These are phyloP conservation scores for Adelphocoris suturalis DNA, from an alignment of 2,888 invertebrate genomes.

Conservation along the genomic window DNA sequence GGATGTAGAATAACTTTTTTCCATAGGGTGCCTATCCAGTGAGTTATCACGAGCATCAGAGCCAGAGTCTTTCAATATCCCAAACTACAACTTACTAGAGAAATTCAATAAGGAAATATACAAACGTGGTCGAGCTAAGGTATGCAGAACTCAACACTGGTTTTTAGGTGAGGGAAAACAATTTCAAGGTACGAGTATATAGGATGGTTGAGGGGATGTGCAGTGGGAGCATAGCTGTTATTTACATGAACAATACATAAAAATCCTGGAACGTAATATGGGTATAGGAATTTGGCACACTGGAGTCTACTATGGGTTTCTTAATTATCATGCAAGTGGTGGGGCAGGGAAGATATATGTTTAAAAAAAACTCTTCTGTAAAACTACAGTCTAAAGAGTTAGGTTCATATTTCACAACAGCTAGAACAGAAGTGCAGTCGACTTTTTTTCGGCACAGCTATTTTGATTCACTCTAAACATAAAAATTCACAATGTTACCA, in stretches of 20 bases:
- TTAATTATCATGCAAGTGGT: conserved; percentile 38
- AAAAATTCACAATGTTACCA: conserved; percentile 28
- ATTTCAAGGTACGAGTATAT: background rate
- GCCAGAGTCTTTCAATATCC: no score
- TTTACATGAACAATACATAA: conserved; percentile 27
- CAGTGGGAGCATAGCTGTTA: conserved; percentile 42
- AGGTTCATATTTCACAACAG: conserved; percentile 52
- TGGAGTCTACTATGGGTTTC: background rate
- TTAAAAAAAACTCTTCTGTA: conserved; percentile 26
- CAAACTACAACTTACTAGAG: no score
- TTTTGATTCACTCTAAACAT: conserved; percentile 47
- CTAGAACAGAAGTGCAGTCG: conserved; percentile 55
- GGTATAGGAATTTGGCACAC: background rate
- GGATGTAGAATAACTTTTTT: no score
- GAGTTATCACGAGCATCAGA: no score
- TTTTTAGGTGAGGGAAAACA: no score
- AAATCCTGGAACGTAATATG: conserved; percentile 28
- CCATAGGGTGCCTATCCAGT: no score
- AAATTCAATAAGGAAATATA: no score
- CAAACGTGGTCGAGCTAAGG: background rate
- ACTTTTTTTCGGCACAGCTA: conserved; percentile 58
- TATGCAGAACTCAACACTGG: no score
- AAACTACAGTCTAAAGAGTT: conserved; percentile 47
- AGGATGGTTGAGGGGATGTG: background rate
- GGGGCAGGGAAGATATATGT: background rate